Evolutionary conservation across 1,140 invertebrate genomes (phyloP).

Genomic region (Ericerus pela): DNA sequence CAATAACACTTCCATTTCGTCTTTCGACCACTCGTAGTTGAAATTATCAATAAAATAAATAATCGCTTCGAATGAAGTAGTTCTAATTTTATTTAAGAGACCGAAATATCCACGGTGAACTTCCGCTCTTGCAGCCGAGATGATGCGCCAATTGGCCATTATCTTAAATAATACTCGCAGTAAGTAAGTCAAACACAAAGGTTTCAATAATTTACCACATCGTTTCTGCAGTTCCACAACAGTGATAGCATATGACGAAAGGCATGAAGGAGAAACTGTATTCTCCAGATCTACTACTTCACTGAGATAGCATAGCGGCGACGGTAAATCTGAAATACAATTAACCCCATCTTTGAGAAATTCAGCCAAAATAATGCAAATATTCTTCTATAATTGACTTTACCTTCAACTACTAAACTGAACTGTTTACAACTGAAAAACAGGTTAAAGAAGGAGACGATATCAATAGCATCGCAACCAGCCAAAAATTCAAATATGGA

Average conservation of each 20-base stretch:
- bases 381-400: not conserved
- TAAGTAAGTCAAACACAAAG: slow-evolving; percentile 47
- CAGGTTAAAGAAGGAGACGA: slow-evolving; percentile 65
- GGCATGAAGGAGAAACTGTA: slow-evolving; percentile 50
- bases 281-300: slow-evolving; percentile 38
- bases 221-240: slow-evolving; percentile 68
- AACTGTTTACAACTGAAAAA: slow-evolving; percentile 67
- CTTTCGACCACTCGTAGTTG: slow-evolving; percentile 52
- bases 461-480: slow-evolving; percentile 59
- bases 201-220: slow-evolving; percentile 58
- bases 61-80: slow-evolving; percentile 40
- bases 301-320: no score
- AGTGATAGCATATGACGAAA: slow-evolving; percentile 60
- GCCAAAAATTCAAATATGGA: slow-evolving; percentile 71
- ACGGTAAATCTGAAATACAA: no score
- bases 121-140: not conserved
- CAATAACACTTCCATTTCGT: slow-evolving; percentile 47
- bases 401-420: slow-evolving; percentile 40
- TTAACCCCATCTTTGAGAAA: no score
- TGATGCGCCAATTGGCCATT: slow-evolving; percentile 7
- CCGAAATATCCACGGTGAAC: slow-evolving; percentile 38
- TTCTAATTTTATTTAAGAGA: slow-evolving; percentile 51
- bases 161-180: slow-evolving; percentile 38
- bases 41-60: slow-evolving; percentile 65
- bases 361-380: no score